Base-by-base conservation (phyloP, 1,140 invertebrate genomes). In the Gonatopus flavifemur region DNA sequence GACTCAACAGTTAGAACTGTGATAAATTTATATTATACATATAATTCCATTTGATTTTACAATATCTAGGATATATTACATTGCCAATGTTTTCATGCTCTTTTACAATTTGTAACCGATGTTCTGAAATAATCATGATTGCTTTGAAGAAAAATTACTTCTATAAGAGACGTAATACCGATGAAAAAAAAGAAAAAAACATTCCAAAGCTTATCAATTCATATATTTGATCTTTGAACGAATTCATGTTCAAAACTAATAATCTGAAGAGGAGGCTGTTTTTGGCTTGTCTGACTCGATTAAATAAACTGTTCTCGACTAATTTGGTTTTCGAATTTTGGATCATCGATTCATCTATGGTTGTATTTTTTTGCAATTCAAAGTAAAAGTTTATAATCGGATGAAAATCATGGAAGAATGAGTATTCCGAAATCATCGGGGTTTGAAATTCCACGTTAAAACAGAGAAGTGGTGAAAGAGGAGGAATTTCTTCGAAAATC, bases 1-100 rank as follows among this genome's bases (percentile, higher is more conserved):
- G 49, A 59, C 55, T 60, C 55, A 60, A 58, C 55, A 66, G 64
- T 66, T 69, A 68, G 64, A 64, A 66, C 69, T 69, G 68, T 70
- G 68, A 70, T 70, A 69, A 68, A 70, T 70, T 65, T 63, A 56
- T 63, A 59, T 67, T 60, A 28, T 60, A 62, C 25, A 36, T 50
- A 44, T 35, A 41, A 45, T 57, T 46, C 43, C 44, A 51, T 49
- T 44, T 49, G 30, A 38, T 50, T 41, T 22, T 20, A 36, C 19
- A 49, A 47, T 46, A 37, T 46, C 44, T 36, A 47, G 31, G 3
- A 10, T 33, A 28, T 54, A 42, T 12, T 37, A 36, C 12, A 40
- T 45, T 35, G 31, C 46, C 25, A 36, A 44, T 55, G 38, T 38
- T 21, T 31, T 25, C n/a, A 24, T 40, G 25, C 31, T 39, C 43